phyloP scores from a whole-genome alignment of 2,113 vertebrate genomes.

The Dromas ardeola region DNA sequence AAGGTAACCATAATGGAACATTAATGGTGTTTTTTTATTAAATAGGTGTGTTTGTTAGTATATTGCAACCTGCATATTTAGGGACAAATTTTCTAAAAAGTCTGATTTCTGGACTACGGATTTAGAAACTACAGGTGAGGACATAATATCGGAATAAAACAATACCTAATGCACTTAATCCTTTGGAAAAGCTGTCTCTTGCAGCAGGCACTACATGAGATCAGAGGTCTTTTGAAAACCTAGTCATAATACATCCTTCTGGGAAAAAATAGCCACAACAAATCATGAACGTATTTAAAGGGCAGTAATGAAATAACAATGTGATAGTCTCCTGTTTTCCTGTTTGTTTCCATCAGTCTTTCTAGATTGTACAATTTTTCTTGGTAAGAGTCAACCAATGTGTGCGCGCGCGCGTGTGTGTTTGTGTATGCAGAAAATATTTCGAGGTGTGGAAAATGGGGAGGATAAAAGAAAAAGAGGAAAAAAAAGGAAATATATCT shows the following conservation, averaged over 20 bases:
- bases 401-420: too few species aligned
- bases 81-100: background rate
- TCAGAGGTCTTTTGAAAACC: background rate
- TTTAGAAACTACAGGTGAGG: background rate
- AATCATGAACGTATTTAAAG: background rate
- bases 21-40: background rate
- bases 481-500: background rate
- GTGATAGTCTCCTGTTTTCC: background rate
- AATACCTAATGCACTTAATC: background rate
- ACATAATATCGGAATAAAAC: background rate
- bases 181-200: background rate
- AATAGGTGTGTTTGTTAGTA: background rate
- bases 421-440: background rate
- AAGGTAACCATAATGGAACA: background rate
- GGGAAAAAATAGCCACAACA: background rate
- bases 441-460: background rate
- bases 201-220: background rate
- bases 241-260: background rate
- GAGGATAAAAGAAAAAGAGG: background rate
- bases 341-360: background rate
- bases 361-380: background rate
- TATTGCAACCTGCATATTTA: background rate
- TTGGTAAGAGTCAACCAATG: background rate
- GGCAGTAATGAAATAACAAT: background rate
- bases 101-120: background rate